Conservation (phyloP, 2,888 invertebrate genomes). For the Orthosia gracilis region DNA sequence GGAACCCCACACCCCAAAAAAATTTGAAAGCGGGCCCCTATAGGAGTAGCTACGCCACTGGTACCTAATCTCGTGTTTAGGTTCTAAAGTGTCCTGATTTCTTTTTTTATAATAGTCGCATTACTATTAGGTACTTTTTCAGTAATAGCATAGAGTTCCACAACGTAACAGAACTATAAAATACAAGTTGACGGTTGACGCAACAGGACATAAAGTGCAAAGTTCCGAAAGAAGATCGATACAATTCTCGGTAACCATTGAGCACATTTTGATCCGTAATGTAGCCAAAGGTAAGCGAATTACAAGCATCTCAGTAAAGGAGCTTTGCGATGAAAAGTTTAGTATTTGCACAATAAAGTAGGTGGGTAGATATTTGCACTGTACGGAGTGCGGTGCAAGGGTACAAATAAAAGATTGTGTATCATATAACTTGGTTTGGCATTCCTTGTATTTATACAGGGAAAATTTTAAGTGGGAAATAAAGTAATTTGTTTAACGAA, state of each 20-base stretch:
- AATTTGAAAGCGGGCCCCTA: too few relatives aligned
- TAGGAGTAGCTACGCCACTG: too few relatives aligned
- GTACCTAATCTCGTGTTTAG: too few relatives aligned
- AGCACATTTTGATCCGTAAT: slow-evolving; percentile 12
- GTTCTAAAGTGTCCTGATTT: too few relatives aligned
- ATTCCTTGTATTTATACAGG: slow-evolving; percentile 11
- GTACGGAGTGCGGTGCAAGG: slow-evolving; percentile 6
- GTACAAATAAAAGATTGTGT: slow-evolving; percentile 33
- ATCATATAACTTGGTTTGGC: slow-evolving; percentile 28
- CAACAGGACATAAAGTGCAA: not conserved
- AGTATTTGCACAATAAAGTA: slow-evolving; percentile 40
- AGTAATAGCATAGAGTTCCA: not conserved
- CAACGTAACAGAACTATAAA: not conserved
- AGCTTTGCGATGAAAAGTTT: slow-evolving; percentile 18
- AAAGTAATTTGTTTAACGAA: slow-evolving; percentile 14
- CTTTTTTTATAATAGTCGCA: too few relatives aligned
- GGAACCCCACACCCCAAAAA: too few relatives aligned
- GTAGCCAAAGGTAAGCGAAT: slow-evolving; percentile 17
- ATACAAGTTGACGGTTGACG: not conserved
- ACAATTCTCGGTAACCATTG: slow-evolving; percentile 10
- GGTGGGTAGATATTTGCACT: slow-evolving; percentile 23
- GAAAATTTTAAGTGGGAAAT: not conserved
- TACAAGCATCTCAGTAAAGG: not conserved
- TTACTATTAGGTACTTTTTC: slow-evolving; percentile 5
- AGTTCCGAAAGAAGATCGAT: slow-evolving; percentile 27